Evolutionary conservation across 2,888 invertebrate species (phyloP).

Genomic region (Meandrusa payeni): DNA sequence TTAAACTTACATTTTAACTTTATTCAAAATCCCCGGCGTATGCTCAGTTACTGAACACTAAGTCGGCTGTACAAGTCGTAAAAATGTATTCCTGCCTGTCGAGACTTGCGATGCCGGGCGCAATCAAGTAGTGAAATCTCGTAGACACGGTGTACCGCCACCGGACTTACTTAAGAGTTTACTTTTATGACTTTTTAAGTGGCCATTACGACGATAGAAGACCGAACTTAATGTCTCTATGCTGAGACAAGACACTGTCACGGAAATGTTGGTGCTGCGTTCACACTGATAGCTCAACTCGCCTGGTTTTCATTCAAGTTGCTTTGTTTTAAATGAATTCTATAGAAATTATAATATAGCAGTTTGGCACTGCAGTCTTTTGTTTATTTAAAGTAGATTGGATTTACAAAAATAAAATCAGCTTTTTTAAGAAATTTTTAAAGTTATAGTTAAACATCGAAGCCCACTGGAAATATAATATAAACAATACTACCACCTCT

Average conservation of each 20-base stretch:
- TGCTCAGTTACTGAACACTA: background rate
- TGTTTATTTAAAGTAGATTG: too few relatives aligned
- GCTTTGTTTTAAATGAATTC: too few relatives aligned
- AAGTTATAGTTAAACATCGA: too few relatives aligned
- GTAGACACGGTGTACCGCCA: conserved; percentile 34
- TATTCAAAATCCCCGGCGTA: too few relatives aligned
- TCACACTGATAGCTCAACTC: conserved; percentile 27
- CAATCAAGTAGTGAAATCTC: conserved; percentile 30
- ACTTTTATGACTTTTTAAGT: conserved; percentile 74
- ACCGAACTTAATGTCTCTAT: conserved; percentile 62
- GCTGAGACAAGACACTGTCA: conserved; percentile 40
- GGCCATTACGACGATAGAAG: conserved; percentile 61
- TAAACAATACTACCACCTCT: too few relatives aligned
- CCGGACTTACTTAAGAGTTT: conserved; percentile 49
- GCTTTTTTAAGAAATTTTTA: too few relatives aligned
- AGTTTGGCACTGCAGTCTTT: too few relatives aligned
- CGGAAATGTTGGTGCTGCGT: conserved; percentile 43
- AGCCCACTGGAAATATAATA: too few relatives aligned
- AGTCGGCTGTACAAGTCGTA: background rate
- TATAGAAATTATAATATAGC: too few relatives aligned
- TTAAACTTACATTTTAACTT: too few relatives aligned
- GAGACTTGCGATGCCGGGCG: conserved; percentile 5
- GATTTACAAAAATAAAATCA: too few relatives aligned
- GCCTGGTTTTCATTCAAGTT: conserved; percentile 13
- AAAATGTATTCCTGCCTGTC: conserved; percentile 14